phyloP scores from a whole-genome alignment of 1,140 invertebrate species.

The Panonychus citri region DNA sequence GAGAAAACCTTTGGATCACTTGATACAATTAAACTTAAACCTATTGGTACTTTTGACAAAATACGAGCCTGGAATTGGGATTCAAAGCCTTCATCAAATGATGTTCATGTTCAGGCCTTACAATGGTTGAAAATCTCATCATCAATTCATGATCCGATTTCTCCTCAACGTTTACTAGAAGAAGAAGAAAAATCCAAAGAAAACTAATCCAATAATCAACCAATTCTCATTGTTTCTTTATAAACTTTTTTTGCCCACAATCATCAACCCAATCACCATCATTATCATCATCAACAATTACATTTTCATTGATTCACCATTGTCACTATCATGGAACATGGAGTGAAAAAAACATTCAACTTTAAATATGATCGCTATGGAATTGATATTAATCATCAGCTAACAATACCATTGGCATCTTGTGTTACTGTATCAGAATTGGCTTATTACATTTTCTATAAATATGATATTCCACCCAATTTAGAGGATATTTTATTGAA shows the following conservation, averaged over 20 bases:
- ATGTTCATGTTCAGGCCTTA: slow-evolving; percentile 35
- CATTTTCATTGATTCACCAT: no score
- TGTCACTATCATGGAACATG: neutral
- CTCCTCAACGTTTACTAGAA: neutral
- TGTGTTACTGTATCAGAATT: slow-evolving; percentile 30
- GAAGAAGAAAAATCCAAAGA: neutral
- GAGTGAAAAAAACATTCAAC: neutral
- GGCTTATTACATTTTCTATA: slow-evolving; percentile 36
- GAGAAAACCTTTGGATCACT: slow-evolving; percentile 25
- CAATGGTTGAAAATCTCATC: slow-evolving; percentile 53
- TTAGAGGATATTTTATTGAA: slow-evolving; percentile 29
- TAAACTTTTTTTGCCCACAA: no score
- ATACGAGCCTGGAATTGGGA: slow-evolving; percentile 57
- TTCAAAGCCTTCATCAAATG: slow-evolving; percentile 40
- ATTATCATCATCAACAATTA: neutral
- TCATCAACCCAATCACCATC: no score
- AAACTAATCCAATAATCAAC: neutral
- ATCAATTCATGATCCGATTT: slow-evolving; percentile 26
- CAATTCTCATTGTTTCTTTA: no score
- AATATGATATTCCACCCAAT: slow-evolving; percentile 43
- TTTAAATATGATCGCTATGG: neutral
- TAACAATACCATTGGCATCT: neutral
- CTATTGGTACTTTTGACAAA: slow-evolving; percentile 31
- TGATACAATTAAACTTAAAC: slow-evolving; percentile 30
- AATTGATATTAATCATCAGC: neutral